phyloP scores from a whole-genome alignment of 2,888 invertebrate species.

The Drosophila helvetica region DNA sequence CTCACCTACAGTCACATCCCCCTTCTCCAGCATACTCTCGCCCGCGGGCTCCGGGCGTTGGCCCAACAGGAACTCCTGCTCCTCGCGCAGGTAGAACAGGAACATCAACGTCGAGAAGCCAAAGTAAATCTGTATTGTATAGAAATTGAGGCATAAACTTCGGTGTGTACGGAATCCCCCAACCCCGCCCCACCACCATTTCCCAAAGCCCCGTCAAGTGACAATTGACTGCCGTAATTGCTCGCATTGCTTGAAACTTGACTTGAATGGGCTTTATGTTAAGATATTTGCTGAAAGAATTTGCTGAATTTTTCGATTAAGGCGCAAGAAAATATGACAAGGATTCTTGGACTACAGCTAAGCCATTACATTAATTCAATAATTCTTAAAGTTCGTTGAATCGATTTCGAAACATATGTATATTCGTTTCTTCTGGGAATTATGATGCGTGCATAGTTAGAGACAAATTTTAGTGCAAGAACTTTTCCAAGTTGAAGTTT shows the following conservation, averaged over 20 bases:
- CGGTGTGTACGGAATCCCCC: not conserved
- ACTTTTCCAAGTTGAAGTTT: too few species aligned
- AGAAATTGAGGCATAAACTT: slow-evolving; percentile 25
- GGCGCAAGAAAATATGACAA: not conserved
- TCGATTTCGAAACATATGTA: too few species aligned
- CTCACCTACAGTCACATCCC: slow-evolving; percentile 83
- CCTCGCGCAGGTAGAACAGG: slow-evolving; percentile 87
- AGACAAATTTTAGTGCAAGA: too few species aligned
- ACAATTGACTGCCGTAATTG: slow-evolving; percentile 35
- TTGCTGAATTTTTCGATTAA: slow-evolving; percentile 1
- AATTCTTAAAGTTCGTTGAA: not conserved
- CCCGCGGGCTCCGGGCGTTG: slow-evolving; percentile 85
- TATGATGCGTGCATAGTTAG: too few species aligned
- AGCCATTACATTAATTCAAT: not conserved
- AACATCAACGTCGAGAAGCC: slow-evolving; percentile 87
- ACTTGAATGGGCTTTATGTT: not conserved
- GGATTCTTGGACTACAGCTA: not conserved
- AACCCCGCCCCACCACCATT: too few species aligned
- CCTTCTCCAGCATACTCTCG: slow-evolving; percentile 86
- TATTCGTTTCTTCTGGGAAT: too few species aligned
- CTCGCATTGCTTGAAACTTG: slow-evolving; percentile 8
- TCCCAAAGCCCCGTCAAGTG: slow-evolving; percentile 1
- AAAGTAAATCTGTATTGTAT: slow-evolving; percentile 88
- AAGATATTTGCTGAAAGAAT: slow-evolving; percentile 18
- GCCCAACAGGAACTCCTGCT: slow-evolving; percentile 87